Evolutionary conservation across 1,140 invertebrate genomes (phyloP).

Genomic region (Drosophila ficusphila): DNA sequence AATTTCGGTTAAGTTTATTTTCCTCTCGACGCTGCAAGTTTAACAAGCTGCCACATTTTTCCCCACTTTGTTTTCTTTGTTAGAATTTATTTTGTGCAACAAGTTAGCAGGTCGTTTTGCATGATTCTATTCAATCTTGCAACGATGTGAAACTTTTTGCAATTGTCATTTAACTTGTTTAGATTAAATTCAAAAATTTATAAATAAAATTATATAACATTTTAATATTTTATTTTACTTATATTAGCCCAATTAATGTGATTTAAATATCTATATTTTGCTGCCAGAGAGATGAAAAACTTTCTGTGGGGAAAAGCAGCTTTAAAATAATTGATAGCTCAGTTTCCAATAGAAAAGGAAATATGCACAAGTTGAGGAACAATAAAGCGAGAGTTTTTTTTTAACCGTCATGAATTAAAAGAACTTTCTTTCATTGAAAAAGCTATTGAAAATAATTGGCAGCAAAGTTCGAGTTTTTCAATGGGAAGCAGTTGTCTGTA

Average conservation of each 20-base stretch:
- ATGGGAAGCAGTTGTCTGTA: neutral
- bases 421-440: conserved; percentile 1
- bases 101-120: conserved; percentile 9
- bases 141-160: no score
- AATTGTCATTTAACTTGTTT: no score
- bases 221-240: no score
- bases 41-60: conserved; percentile 3
- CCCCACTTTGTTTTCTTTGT: neutral
- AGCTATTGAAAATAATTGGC: conserved; percentile 31
- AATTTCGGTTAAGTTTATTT: conserved; percentile 19
- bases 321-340: conserved; percentile 16
- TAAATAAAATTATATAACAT: no score
- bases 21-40: conserved; percentile 9
- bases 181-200: no score
- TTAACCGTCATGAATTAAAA: neutral
- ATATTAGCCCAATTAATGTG: no score
- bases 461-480: conserved; percentile 2
- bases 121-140: no score
- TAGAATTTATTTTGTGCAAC: conserved; percentile 6
- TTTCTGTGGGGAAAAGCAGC: neutral
- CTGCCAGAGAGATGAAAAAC: neutral
- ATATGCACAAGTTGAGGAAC: neutral
- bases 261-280: no score
- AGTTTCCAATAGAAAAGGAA: neutral
- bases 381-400: neutral